Base-by-base conservation (phyloP, 2,113 vertebrate species). In the Cynoglossus semilaevis region DNA sequence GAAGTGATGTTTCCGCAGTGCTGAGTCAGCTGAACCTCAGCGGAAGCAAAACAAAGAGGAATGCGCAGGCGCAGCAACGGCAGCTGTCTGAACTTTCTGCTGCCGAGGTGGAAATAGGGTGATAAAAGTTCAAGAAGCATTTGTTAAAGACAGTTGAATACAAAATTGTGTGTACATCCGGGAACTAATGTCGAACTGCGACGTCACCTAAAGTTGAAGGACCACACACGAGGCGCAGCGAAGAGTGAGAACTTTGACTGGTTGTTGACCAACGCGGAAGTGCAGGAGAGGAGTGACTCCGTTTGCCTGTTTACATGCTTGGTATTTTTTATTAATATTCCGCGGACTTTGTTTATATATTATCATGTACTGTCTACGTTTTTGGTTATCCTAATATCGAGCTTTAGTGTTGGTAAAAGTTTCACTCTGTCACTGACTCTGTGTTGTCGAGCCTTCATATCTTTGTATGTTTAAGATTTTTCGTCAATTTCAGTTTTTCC, bases 1-100 rank as follows among this genome's bases (percentile, higher is more conserved):
- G 79, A 70, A 34, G 34, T 62, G 49, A 15, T 15, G 48, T 58
- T 2, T 40, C 1, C 0, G 19, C 9, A 54, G 15, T 14, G 65
- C 71, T 76, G 74, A 80, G 1, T 83, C 66, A 73, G 69, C 62
- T 0, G 16, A 68, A 58, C 8, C 15, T 50, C 56, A 35, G 51
- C 66, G 72, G 77, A 83, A 80, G 7, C 41, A 51, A 62, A 77
- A 80, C 37, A 80, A 46, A 48, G 5, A 0, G 11, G 14, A 8
- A 0, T 1, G 49, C 37, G 73, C 73, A 66, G 1, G 51, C 63
- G 67, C 44, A 49, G 36, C 7, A 7, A 40, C 38, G 34, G 36
- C 35, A 16, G 16, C 1, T 16, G n/a, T 29, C 22, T 29, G 22
- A 6, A n/a, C 6, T 50, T 50, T 5, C 29, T 22, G 43, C 16